Evolutionary conservation across 2,113 vertebrate species (phyloP).

Genomic region (Prinia subflava): DNA sequence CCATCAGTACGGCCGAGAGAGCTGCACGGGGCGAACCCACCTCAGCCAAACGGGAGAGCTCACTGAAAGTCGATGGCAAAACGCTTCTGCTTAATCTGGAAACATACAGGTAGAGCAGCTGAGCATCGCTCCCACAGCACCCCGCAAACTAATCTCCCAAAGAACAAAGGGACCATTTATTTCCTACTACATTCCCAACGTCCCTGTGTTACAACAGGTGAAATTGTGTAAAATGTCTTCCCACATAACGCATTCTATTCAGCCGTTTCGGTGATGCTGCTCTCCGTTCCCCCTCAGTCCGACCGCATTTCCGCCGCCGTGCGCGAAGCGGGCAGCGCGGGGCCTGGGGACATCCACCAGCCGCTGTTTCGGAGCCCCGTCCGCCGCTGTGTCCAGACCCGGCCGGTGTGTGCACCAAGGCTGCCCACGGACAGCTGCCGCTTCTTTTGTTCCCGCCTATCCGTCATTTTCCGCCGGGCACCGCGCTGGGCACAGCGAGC

Average conservation of each 20-base stretch:
- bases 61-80: not conserved
- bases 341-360: not conserved
- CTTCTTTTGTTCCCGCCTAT: slow-evolving; percentile 24
- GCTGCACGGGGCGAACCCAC: not conserved
- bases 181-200: not conserved
- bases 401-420: not conserved
- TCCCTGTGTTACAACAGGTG: not conserved
- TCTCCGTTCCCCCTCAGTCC: not conserved
- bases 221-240: not conserved
- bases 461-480: not conserved
- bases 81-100: not conserved
- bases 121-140: rapidly evolving
- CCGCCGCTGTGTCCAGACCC: not conserved
- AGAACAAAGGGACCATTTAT: slow-evolving; percentile 7
- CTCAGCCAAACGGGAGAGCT: not conserved
- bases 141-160: not conserved
- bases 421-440: not conserved
- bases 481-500: not conserved
- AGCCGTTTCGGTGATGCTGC: not conserved
- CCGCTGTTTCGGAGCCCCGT: not conserved
- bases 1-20: not conserved
- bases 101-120: not conserved
- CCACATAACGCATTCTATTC: rapidly evolving
- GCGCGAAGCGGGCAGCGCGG: not conserved
- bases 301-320: not conserved